Percentiles rank a stretch among this genome's conserved stretches.
phyloP scores from a whole-genome alignment of 2,113 vertebrate species.

The Apeltes quadracus region DNA sequence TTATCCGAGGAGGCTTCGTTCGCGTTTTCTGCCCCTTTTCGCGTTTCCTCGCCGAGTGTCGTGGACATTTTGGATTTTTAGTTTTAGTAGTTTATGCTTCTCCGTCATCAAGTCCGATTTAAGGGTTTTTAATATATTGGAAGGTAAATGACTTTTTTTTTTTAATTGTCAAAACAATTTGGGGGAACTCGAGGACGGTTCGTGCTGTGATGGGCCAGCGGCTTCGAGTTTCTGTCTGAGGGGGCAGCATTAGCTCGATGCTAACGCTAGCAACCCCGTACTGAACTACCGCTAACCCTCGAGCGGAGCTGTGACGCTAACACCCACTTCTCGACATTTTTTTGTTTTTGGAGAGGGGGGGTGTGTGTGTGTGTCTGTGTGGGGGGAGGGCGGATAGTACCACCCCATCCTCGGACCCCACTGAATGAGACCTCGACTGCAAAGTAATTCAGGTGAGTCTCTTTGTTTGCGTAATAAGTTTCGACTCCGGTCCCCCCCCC shows the following conservation, averaged over 20 bases:
- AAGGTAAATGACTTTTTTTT: slow-evolving; percentile 19
- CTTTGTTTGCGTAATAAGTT: slow-evolving; percentile 45
- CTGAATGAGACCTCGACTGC: slow-evolving; percentile 20
- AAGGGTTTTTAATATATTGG: not conserved
- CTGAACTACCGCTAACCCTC: slow-evolving; percentile 1
- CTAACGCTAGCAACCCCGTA: slow-evolving; percentile 54
- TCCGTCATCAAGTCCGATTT: slow-evolving; percentile 22
- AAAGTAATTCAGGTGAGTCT: slow-evolving; percentile 55
- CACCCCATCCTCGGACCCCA: slow-evolving; percentile 22
- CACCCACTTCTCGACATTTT: slow-evolving; percentile 7
- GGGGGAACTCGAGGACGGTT: slow-evolving; percentile 41
- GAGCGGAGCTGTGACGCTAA: slow-evolving; percentile 17
- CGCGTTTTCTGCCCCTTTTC: slow-evolving; percentile 70
- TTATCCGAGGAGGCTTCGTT: slow-evolving; percentile 56
- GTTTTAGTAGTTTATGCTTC: slow-evolving; percentile 3
- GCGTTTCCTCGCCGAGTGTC: slow-evolving; percentile 75
- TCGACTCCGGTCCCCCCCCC: not conserved
- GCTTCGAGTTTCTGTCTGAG: slow-evolving; percentile 51
- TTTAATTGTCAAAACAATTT: slow-evolving; percentile 24
- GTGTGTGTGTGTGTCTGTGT: too few species aligned
- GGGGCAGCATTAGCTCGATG: slow-evolving; percentile 52
- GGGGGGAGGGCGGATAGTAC: not conserved
- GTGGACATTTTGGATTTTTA: slow-evolving; percentile 79
- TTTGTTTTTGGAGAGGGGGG: not conserved
- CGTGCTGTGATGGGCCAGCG: slow-evolving; percentile 55